These are phyloP conservation scores for Serranus cabrilla DNA, from an alignment of 2,797 vertebrate genomes.

Conservation along the genomic window DNA sequence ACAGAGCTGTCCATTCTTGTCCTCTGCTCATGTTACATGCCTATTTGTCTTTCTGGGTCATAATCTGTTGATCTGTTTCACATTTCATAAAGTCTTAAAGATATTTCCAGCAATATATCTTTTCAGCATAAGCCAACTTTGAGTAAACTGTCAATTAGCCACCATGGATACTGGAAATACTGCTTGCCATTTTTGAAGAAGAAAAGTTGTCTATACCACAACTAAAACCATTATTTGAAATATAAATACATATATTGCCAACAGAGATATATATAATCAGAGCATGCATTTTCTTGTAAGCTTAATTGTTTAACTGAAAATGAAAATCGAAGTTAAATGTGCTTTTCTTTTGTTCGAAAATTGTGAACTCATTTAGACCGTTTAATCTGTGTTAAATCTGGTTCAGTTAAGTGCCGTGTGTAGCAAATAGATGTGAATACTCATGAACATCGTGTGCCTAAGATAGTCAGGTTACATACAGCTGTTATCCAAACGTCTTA, in stretches of 20 bases:
- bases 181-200: conserved; percentile 3
- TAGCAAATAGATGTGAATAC: conserved; percentile 49
- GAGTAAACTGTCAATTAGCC: background rate
- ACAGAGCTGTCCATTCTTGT: no score
- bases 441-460: conserved; percentile 60
- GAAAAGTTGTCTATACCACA: conserved; percentile 8
- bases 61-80: conserved; percentile 7
- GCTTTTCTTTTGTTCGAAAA: conserved; percentile 31
- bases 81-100: conserved; percentile 18
- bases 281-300: conserved; percentile 47
- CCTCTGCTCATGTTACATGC: background rate
- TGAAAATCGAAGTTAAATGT: conserved; percentile 16
- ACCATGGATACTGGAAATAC: background rate
- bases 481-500: conserved; percentile 57
- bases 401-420: conserved; percentile 43
- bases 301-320: conserved; percentile 3
- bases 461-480: conserved; percentile 57
- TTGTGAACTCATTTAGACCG: conserved; percentile 46
- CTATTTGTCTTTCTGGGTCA: conserved; percentile 2
- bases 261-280: conserved; percentile 13
- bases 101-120: conserved; percentile 27
- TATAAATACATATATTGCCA: conserved; percentile 20
- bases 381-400: conserved; percentile 43
- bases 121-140: background rate
- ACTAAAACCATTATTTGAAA: conserved; percentile 19